Evolutionary conservation across 2,797 vertebrate species (phyloP), one percentile per base, ranked within the genome.

Genomic region (Malacoctenus gilli): DNA sequence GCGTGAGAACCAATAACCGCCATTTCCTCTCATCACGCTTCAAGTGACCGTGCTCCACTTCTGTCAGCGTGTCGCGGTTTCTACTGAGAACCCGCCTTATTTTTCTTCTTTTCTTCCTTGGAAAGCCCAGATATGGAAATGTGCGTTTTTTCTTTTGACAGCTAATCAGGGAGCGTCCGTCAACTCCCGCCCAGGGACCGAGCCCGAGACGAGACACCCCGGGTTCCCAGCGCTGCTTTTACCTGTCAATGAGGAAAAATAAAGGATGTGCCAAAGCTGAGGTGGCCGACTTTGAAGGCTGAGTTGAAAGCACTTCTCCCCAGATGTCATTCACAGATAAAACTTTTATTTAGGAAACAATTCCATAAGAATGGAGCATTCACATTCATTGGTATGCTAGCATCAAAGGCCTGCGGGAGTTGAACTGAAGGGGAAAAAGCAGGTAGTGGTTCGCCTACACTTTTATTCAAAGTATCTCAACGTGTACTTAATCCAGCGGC

Each of bases 361-460:
- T 82, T 85, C 80, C 71, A 85, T 85, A 72, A 83, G 82, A 88
- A 86, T 43, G 44, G 74, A 81, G 55, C 68, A 51, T 90, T 91
- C 89, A 91, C 89, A 91, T 88, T 91, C 89, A 89, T 91, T 89
- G 89, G 89, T 89, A 81, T 81, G 50, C 88, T 90, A 91, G 86
- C 89, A 72, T 87, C 75, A 77, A 85, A 89, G 86, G 88, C 87
- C 72, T 54, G 43, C 72, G 49, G 67, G 60, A 58, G 59, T 68
- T 28, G 52, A 65, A 69, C 73, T 73, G 49, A 70, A 52, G 49
- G 57, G 2, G 44, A 75, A 66, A 8, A 20, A 34, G 38, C 56
- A 30, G 30, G 22, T 47, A 51, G 43, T 56, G 51, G 54, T 47
- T 72, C 79, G 55, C 59, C 62, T 63, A 46, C 65, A 13, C n/a